Base-by-base conservation (phyloP, 2,113 vertebrate species). In the Butorides virescens region DNA sequence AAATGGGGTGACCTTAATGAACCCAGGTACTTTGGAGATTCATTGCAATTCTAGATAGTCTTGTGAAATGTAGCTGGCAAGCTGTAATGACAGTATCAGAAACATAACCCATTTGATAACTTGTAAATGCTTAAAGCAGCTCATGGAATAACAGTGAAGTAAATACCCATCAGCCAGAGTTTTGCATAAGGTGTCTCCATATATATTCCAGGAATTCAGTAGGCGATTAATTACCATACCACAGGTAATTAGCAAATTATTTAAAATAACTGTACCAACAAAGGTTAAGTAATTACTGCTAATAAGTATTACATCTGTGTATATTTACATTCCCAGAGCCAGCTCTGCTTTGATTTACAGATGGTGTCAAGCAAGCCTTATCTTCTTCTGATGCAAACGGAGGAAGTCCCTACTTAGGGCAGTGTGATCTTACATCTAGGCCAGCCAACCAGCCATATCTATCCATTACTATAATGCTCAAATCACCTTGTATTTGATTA, bases 241-340 rank as follows among this genome's bases (percentile, higher is more conserved):
- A 80, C 13, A 49, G 23, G 21, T 79, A 84, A 95, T 86, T 75
- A 93, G 34, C 37, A 93, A 79, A 83, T 72, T 63, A 90, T 62
- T 80, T 86, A 79, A 72, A 95, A 93, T 76, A 92, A 90, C 71
- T 30, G 58, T 67, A 80, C 52, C 56, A 72, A 86, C 72, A 37
- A 93, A 95, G 32, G 75, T 82, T 82, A 86, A 86, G 58, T 87
- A 91, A 89, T 92, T 93, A 89, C 56, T 58, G 32, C n/a, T 87
- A 92, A 84, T 91, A 93, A 91, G 47, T 86, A 80, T 92, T 49
- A 90, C 73, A 75, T 50, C 61, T 42, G 5, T 86, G 53, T 86
- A 72, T 71, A 75, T 75, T 92, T 75, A 32, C 71, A 89, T 83
- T 83, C 72, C 49, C 36, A 62, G 58, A 82, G 26, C 37, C 37